These are phyloP conservation scores for Pluvianellus socialis DNA, from an alignment of 2,113 vertebrate genomes.

Conservation along the genomic window DNA sequence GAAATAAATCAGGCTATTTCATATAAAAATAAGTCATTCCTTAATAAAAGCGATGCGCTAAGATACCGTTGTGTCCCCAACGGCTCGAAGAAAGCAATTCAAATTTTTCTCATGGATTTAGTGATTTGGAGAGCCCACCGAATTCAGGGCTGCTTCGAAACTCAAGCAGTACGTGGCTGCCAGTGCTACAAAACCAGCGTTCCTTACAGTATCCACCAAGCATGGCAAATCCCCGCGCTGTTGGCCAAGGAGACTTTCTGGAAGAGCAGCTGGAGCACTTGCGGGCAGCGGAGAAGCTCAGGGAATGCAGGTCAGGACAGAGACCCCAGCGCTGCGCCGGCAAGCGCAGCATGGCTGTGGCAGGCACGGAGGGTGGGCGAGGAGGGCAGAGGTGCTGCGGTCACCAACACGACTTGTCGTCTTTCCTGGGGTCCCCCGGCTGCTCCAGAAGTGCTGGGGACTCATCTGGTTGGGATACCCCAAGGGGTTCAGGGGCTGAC, in stretches of 20 bases:
- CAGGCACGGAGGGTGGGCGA: no score
- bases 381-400: no score
- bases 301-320: rapidly evolving
- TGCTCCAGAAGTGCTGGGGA: rapidly evolving
- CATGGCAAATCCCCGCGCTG: rapidly evolving
- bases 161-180: rapidly evolving
- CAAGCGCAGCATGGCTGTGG: background rate
- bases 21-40: background rate
- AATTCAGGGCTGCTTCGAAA: background rate
- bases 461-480: no score
- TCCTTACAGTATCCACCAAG: background rate
- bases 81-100: background rate
- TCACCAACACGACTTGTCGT: rapidly evolving
- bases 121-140: background rate
- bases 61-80: background rate
- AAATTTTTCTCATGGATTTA: background rate
- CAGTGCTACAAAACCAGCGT: rapidly evolving
- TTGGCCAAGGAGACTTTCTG: background rate
- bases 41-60: background rate
- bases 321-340: background rate
- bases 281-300: background rate
- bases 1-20: background rate
- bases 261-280: background rate
- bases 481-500: background rate
- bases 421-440: background rate